phyloP scores from a whole-genome alignment of 2,113 vertebrate genomes.

The Asarcornis scutulata region DNA sequence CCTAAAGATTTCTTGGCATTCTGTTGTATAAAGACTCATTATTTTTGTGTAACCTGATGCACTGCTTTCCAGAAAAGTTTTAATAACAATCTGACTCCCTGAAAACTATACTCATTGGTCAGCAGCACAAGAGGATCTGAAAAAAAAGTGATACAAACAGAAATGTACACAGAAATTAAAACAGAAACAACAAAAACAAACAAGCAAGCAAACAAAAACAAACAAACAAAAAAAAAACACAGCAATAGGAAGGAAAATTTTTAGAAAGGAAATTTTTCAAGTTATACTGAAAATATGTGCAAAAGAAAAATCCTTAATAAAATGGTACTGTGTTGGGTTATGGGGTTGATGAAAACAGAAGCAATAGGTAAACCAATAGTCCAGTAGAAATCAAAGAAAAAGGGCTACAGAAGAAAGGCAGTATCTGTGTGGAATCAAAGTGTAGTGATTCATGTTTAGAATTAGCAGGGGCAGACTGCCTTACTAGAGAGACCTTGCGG shows the following conservation, averaged over 20 bases:
- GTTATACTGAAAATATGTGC: neutral
- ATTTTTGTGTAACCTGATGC: neutral
- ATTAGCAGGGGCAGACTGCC: neutral
- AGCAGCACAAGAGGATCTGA: neutral
- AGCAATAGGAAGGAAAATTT: neutral
- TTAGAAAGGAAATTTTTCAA: neutral
- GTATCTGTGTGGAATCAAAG: neutral
- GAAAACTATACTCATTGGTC: neutral
- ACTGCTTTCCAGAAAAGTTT: neutral
- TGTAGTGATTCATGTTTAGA: rapidly evolving
- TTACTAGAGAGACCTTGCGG: neutral
- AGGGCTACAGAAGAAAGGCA: neutral
- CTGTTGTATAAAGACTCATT: neutral
- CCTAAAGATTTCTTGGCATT: neutral
- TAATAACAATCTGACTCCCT: neutral
- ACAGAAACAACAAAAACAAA: neutral
- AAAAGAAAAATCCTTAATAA: neutral
- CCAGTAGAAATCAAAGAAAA: neutral
- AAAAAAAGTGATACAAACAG: neutral
- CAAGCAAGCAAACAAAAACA: neutral
- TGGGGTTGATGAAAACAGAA: neutral
- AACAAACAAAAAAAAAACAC: neutral
- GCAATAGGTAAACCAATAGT: neutral
- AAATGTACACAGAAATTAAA: neutral
- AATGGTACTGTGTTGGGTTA: rapidly evolving